Percentiles rank a stretch among this genome's conserved stretches.
phyloP scores from a whole-genome alignment of 2,888 invertebrate species.

The Poecilus cupreus region DNA sequence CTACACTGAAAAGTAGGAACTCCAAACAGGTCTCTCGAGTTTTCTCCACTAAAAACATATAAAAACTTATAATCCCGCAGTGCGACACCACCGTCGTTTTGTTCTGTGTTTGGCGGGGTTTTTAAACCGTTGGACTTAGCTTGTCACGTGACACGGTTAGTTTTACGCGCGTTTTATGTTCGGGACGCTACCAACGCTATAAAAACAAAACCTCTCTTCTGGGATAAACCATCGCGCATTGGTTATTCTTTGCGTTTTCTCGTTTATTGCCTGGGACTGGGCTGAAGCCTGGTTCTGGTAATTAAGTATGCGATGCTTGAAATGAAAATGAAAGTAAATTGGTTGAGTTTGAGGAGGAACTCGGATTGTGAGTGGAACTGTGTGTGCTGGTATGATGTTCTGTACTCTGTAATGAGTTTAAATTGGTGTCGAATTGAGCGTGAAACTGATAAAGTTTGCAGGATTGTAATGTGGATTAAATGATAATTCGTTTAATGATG shows the following conservation, averaged over 20 bases:
- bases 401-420: too few species aligned
- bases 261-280: too few species aligned
- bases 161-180: conserved; percentile 27
- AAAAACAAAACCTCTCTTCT: not conserved
- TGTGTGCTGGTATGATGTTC: too few species aligned
- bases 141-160: not conserved
- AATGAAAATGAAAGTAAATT: not conserved
- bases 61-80: conserved; percentile 42
- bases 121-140: not conserved
- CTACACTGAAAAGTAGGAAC: not conserved
- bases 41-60: conserved; percentile 18
- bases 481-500: too few species aligned
- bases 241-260: too few species aligned
- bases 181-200: not conserved
- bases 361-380: not conserved
- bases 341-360: not conserved
- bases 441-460: not conserved
- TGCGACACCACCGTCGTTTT: not conserved
- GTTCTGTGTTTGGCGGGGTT: conserved; percentile 29
- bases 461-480: not conserved
- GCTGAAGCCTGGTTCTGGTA: too few species aligned
- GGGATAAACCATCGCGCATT: too few species aligned
- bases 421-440: too few species aligned
- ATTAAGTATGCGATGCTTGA: not conserved
- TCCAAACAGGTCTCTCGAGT: conserved; percentile 17